These are phyloP conservation scores for Caerostris extrusa DNA, from an alignment of 1,140 invertebrate genomes.

Conservation along the genomic window DNA sequence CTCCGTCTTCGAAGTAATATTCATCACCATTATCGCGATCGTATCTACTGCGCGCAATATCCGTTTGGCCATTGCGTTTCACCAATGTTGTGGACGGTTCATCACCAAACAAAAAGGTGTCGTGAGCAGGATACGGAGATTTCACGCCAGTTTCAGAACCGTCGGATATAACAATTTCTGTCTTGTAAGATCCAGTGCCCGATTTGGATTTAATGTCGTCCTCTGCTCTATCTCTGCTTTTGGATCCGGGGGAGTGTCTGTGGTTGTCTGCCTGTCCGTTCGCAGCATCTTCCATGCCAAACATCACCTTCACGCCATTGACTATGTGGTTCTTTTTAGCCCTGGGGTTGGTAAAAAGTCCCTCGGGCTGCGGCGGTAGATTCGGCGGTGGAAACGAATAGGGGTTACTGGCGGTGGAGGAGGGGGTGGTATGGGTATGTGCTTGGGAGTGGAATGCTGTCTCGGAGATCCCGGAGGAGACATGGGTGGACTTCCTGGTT, in stretches of 20 bases:
- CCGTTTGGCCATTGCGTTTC: constrained; percentile 28
- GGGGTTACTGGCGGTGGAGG: constrained; percentile 24
- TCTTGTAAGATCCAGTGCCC: not conserved
- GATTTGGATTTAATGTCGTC: not conserved
- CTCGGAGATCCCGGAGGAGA: constrained; percentile 43
- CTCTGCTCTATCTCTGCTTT: not conserved
- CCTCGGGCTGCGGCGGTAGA: constrained; percentile 17
- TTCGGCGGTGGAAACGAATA: not conserved
- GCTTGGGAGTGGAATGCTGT: constrained; percentile 62
- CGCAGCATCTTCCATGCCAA: constrained; percentile 52
- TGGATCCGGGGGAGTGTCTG: not conserved
- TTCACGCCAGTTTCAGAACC: constrained; percentile 66
- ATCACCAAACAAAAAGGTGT: constrained; percentile 62
- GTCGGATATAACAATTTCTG: constrained; percentile 47
- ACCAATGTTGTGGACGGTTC: not conserved
- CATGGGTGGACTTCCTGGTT: constrained; percentile 40
- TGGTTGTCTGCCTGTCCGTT: not conserved
- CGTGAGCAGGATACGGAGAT: constrained; percentile 39
- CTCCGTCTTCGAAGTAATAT: constrained; percentile 53
- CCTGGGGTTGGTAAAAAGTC: constrained; percentile 40
- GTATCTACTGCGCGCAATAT: not conserved
- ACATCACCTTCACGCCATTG: constrained; percentile 77
- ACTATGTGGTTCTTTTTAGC: constrained; percentile 71
- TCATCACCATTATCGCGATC: constrained; percentile 1
- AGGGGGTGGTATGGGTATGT: constrained; percentile 42